Base-by-base conservation (phyloP, 2,888 invertebrate species). In the Lasius platythorax region DNA sequence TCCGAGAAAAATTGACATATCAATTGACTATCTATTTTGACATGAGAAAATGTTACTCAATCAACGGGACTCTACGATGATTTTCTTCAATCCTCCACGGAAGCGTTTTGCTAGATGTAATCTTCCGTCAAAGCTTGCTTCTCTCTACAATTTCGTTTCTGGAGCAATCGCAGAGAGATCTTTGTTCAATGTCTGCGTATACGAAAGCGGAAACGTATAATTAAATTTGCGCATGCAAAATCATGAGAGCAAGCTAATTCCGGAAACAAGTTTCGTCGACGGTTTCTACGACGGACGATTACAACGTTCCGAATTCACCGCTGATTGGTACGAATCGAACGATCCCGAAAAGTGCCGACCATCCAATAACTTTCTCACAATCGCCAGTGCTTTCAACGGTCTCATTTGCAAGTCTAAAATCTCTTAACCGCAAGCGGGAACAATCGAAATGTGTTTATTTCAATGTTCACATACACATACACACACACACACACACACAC, bases 391-490 rank as follows among this genome's bases (percentile, higher is more conserved):
- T 85, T 88, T 82, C 68, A 53, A 56, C 30, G 28, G 68, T 53
- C 74, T 85, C 74, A 86, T 86, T 76, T 85, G 76, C 85, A 85
- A 88, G 84, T 85, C 85, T 67, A 76, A 89, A 85, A 76, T 82
- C 64, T 79, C 64, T 72, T 85, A 82, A 67, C 63, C 61, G 56
- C 78, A 43, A 85, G n/a, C n/a, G 12, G 6, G 15, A 30, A 30
- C 40, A 43, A 83, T 82, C 73, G 50, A 33, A 82, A 81, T 85
- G 8, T 70, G 30, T 68, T 72, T 74, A 74, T 40, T 72, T 30
- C 2, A 4, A 33, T 18, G 46, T 46, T 12, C 46, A 46, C 15
- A 40, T 9, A 40, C 46, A 43, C 43, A 40, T 3, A 12, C 3
- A 46, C 15, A 46, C 15, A 15, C 12, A 43, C 43, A 12, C 43